These are phyloP conservation scores for Zaprionus bogoriensis DNA, from an alignment of 2,888 invertebrate genomes.

Conservation along the genomic window DNA sequence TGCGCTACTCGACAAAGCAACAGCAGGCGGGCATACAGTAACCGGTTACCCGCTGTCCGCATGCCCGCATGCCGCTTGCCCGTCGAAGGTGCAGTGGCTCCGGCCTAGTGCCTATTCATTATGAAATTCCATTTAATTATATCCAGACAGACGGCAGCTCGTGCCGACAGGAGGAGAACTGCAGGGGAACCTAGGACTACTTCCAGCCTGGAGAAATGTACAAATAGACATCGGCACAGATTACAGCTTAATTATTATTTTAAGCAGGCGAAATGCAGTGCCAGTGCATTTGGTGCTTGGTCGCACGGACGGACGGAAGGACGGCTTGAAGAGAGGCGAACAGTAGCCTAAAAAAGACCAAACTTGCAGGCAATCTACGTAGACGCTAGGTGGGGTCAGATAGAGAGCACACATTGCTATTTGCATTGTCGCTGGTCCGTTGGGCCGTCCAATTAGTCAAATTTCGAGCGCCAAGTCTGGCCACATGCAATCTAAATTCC, in stretches of 20 bases:
- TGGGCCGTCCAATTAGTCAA: conserved; percentile 14
- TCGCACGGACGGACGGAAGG: no score
- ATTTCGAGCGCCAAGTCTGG: conserved; percentile 1
- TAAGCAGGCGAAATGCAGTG: conserved; percentile 3
- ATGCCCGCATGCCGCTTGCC: background rate
- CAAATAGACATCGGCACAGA: conserved; percentile 13
- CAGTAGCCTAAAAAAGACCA: background rate
- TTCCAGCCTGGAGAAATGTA: conserved; percentile 7
- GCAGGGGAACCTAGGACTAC: background rate
- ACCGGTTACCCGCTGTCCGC: background rate
- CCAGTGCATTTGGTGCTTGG: background rate
- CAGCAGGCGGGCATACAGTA: background rate
- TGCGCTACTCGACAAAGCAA: conserved; percentile 19
- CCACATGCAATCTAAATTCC: background rate
- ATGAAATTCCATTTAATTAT: conserved; percentile 58
- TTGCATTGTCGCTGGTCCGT: conserved; percentile 4
- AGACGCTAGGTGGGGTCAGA: background rate
- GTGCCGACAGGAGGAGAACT: background rate
- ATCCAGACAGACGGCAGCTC: conserved; percentile 6
- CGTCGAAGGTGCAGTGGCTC: conserved; percentile 4
- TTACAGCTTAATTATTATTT: conserved; percentile 44
- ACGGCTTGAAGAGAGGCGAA: background rate
- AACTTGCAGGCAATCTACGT: background rate
- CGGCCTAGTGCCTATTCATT: conserved; percentile 33
- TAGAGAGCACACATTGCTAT: background rate